Evolutionary conservation across 1,140 invertebrate genomes (phyloP).

Genomic region (Chrysomallon squamiferum): DNA sequence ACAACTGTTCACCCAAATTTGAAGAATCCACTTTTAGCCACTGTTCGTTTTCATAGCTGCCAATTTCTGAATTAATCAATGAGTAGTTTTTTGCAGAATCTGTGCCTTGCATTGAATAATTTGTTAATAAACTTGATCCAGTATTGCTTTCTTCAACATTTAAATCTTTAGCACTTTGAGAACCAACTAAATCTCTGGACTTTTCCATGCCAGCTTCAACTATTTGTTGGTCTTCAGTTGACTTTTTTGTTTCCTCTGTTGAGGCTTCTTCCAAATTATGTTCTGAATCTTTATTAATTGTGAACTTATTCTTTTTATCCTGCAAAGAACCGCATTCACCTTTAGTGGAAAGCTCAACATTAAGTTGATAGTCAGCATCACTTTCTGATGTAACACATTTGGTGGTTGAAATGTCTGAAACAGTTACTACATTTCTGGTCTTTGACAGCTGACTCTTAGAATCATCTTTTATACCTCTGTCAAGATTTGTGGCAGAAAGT

Average conservation of each 20-base stretch:
- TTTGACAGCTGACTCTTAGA: too few relatives aligned
- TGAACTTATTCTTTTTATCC: neutral
- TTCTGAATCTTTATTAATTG: neutral
- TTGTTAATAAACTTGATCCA: neutral
- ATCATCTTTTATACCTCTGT: too few relatives aligned
- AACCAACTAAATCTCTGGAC: too few relatives aligned
- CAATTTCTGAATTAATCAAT: conserved; percentile 7
- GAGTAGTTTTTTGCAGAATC: neutral
- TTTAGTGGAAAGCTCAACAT: too few relatives aligned
- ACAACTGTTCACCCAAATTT: conserved; percentile 13
- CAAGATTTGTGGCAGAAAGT: too few relatives aligned
- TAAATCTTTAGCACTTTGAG: too few relatives aligned
- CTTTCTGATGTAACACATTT: too few relatives aligned
- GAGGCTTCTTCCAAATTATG: neutral
- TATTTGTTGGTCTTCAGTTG: neutral
- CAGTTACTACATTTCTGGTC: too few relatives aligned
- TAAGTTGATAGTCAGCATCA: too few relatives aligned
- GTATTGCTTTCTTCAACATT: neutral
- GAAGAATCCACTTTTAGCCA: conserved; percentile 36
- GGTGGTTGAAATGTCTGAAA: too few relatives aligned
- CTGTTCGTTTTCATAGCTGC: conserved; percentile 20
- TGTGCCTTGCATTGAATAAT: neutral
- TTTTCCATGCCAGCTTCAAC: neutral
- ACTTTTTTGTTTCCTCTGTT: neutral
- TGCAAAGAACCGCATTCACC: too few relatives aligned